These are phyloP conservation scores for Rhizomys pruinosus DNA, from an alignment of 2,113 vertebrate genomes.

Conservation along the genomic window DNA sequence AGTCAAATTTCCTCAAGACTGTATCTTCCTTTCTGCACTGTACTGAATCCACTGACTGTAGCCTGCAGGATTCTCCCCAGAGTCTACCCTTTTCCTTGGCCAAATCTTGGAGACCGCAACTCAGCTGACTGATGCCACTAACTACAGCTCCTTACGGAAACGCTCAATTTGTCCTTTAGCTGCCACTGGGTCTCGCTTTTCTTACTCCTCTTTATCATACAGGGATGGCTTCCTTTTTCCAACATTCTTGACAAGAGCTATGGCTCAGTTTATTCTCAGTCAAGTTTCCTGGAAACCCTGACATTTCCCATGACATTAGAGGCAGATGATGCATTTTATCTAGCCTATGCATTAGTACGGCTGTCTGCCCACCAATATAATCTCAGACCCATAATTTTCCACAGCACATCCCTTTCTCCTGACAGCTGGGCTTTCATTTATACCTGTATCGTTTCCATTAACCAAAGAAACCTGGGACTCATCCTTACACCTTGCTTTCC, in stretches of 20 bases:
- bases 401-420: neutral
- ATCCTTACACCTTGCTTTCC: neutral
- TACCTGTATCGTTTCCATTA: neutral
- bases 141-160: neutral
- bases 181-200: neutral
- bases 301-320: neutral
- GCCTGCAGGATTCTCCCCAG: neutral
- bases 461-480: neutral
- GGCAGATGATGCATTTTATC: neutral
- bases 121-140: neutral
- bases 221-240: constrained; percentile 30
- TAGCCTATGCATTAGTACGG: neutral
- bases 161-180: neutral
- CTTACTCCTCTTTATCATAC: neutral
- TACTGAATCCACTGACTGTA: neutral
- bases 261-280: neutral
- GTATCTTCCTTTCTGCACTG: neutral
- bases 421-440: neutral
- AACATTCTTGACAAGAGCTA: neutral
- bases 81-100: neutral
- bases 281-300: neutral
- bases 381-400: neutral
- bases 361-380: neutral
- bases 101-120: neutral
- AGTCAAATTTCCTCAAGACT: neutral